These are phyloP conservation scores for Drosophila navojoa DNA, from an alignment of 1,140 invertebrate genomes.

Conservation along the genomic window DNA sequence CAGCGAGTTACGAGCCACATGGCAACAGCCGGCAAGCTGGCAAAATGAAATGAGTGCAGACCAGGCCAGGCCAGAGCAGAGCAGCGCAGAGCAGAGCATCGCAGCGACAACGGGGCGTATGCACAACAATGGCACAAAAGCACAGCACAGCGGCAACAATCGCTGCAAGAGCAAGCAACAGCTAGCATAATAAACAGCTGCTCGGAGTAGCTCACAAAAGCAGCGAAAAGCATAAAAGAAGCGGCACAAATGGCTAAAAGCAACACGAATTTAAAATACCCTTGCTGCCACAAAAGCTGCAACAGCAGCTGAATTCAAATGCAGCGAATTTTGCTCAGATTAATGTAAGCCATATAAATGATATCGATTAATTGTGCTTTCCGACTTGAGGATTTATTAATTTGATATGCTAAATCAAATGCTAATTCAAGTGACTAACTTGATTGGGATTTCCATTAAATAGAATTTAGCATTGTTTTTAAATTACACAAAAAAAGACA, in stretches of 20 bases:
- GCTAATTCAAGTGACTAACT: too few relatives aligned
- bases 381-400: too few relatives aligned
- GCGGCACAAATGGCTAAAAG: not conserved
- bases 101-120: conserved; percentile 63
- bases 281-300: conserved; percentile 5
- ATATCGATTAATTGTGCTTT: too few relatives aligned
- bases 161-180: conserved; percentile 39
- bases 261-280: conserved; percentile 27
- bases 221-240: conserved; percentile 22
- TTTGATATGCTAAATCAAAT: too few relatives aligned
- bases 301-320: not conserved
- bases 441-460: too few relatives aligned
- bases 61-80: conserved; percentile 7
- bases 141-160: conserved; percentile 23
- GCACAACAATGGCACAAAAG: conserved; percentile 65
- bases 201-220: conserved; percentile 55
- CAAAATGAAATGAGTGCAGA: conserved; percentile 66
- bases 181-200: conserved; percentile 61
- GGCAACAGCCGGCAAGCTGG: conserved; percentile 23
- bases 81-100: conserved; percentile 45
- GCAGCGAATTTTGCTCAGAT: too few relatives aligned
- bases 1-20: conserved; percentile 30
- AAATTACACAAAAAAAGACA: too few relatives aligned
- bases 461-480: too few relatives aligned
- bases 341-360: too few relatives aligned